Percentiles rank a stretch among this genome's conserved stretches.
Evolutionary conservation across 2,113 vertebrate genomes (phyloP).

Genomic region (Aegotheles bennettii): DNA sequence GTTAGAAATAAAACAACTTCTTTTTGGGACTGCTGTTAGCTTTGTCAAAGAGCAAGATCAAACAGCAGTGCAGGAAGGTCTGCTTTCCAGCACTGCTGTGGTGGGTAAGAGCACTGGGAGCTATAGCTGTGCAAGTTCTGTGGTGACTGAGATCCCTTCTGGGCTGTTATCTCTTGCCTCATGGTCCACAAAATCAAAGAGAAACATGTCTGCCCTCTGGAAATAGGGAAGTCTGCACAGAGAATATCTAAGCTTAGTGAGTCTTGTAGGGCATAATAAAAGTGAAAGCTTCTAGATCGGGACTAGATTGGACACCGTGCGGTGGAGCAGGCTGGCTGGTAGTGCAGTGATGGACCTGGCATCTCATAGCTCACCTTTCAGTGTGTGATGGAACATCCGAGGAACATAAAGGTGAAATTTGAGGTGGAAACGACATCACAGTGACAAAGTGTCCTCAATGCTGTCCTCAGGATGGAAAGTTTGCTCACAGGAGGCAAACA

Average conservation of each 20-base stretch:
- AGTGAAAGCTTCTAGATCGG: too few relatives aligned
- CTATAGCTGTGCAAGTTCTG: background rate
- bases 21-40: background rate
- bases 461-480: background rate
- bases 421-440: background rate
- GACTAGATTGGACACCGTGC: background rate
- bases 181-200: background rate
- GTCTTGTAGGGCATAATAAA: background rate
- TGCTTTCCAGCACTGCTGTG: background rate
- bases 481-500: background rate
- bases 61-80: fast-evolving
- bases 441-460: background rate
- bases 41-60: background rate
- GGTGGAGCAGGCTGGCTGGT: background rate
- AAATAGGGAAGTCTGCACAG: background rate
- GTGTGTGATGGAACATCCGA: fast-evolving
- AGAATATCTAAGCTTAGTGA: background rate
- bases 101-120: background rate
- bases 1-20: background rate
- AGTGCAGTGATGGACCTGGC: background rate
- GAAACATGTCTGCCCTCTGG: background rate
- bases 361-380: background rate
- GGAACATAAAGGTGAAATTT: background rate
- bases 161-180: background rate
- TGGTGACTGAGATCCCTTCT: background rate